Evolutionary conservation across 2,888 invertebrate genomes (phyloP).

Genomic region (Eristalinus sepulchralis): DNA sequence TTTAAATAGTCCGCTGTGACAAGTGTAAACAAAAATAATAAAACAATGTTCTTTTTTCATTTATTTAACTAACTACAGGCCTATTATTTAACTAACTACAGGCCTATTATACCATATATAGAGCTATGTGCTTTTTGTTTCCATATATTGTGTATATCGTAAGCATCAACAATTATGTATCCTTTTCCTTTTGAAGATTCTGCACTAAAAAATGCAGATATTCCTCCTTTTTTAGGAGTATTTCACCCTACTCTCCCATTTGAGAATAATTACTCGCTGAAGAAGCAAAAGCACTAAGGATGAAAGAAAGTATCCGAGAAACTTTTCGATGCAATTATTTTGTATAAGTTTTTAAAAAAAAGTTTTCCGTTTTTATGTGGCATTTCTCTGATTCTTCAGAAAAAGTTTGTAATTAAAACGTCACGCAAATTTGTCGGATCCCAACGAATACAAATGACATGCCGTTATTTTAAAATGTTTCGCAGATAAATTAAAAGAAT

Average conservation of each 20-base stretch:
- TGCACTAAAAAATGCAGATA: not conserved
- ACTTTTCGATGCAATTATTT: slow-evolving; percentile 67
- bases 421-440: slow-evolving; percentile 53
- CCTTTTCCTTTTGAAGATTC: not conserved
- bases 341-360: slow-evolving; percentile 50
- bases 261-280: slow-evolving; percentile 27
- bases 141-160: too few relatives aligned
- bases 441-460: slow-evolving; percentile 48
- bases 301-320: slow-evolving; percentile 34
- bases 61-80: too few relatives aligned
- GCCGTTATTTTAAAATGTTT: slow-evolving; percentile 61
- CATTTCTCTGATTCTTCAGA: slow-evolving; percentile 30
- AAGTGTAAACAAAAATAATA: too few relatives aligned
- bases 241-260: slow-evolving; percentile 52
- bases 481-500: slow-evolving; percentile 54
- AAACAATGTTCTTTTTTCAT: too few relatives aligned
- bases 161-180: too few relatives aligned
- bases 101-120: too few relatives aligned
- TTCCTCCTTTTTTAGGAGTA: not conserved
- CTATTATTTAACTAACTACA: too few relatives aligned
- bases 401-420: slow-evolving; percentile 70
- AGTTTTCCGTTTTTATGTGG: slow-evolving; percentile 29
- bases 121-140: too few relatives aligned
- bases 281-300: slow-evolving; percentile 27
- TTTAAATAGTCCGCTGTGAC: too few relatives aligned